phyloP scores from a whole-genome alignment of 1,140 invertebrate species.

The Dendroctonus ponderosae region DNA sequence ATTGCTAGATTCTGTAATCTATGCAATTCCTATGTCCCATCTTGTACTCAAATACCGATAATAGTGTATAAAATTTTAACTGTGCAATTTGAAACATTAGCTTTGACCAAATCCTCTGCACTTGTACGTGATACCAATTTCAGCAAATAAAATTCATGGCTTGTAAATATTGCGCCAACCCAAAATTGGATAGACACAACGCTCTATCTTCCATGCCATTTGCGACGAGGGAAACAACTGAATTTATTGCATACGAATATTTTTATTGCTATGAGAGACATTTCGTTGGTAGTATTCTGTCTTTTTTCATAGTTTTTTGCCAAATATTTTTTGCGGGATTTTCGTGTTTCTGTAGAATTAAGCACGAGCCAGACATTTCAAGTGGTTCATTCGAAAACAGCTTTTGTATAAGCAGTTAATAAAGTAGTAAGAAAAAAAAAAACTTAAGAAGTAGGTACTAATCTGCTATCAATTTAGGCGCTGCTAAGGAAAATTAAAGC shows the following conservation, averaged over 20 bases:
- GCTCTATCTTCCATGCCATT: slow-evolving; percentile 18
- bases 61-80: background rate
- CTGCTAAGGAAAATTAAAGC: too few species aligned
- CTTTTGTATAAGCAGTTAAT: too few species aligned
- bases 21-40: background rate
- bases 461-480: too few species aligned
- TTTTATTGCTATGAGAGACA: too few species aligned
- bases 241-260: slow-evolving; percentile 13
- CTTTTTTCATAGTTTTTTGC: slow-evolving; percentile 15
- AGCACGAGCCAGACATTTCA: too few species aligned
- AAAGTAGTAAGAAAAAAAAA: too few species aligned
- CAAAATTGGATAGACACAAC: slow-evolving; percentile 16
- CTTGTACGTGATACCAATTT: background rate
- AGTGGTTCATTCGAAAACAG: too few species aligned
- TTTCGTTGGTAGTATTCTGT: too few species aligned
- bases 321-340: too few species aligned
- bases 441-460: too few species aligned
- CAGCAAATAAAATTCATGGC: slow-evolving; percentile 10
- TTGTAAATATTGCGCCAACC: slow-evolving; percentile 10
- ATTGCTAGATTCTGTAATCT: too few species aligned
- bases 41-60: background rate
- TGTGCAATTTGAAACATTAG: background rate
- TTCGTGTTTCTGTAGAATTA: too few species aligned
- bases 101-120: background rate
- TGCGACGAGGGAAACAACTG: slow-evolving; percentile 13